A percentile compares a stretch with the other conserved stretches of the same genome.
These are phyloP conservation scores for Mixornis gularis DNA, from an alignment of 2,113 vertebrate species.

Conservation along the genomic window DNA sequence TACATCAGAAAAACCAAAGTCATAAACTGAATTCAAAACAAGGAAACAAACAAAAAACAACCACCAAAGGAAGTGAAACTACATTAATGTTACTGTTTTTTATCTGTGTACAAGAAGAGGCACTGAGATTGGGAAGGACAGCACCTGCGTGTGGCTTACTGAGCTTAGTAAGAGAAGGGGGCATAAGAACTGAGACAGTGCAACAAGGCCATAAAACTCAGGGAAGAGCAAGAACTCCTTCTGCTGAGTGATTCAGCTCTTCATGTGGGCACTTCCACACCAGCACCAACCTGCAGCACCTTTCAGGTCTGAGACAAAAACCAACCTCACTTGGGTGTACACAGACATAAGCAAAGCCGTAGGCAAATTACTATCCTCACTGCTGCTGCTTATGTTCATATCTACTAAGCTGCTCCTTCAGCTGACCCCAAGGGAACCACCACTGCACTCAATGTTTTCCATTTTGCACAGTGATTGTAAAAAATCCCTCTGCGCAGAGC, in stretches of 20 bases:
- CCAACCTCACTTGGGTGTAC: no score
- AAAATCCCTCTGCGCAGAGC: neutral
- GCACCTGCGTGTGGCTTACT: neutral
- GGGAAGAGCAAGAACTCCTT: neutral
- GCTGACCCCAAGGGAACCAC: neutral
- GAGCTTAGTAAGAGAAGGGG: neutral
- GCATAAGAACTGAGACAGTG: neutral
- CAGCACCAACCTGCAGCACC: neutral
- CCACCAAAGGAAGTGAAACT: slow-evolving; percentile 1
- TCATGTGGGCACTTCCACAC: neutral
- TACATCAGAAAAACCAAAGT: slow-evolving; percentile 22
- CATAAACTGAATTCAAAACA: slow-evolving; percentile 11
- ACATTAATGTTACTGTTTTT: neutral
- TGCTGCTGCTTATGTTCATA: neutral
- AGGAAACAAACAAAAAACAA: neutral
- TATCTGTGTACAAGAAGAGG: neutral
- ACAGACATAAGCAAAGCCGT: neutral
- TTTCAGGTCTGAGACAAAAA: neutral
- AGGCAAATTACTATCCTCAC: neutral
- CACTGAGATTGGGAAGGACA: neutral
- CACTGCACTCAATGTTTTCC: neutral
- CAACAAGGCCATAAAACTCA: neutral
- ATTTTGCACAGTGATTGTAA: neutral
- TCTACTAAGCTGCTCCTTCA: neutral
- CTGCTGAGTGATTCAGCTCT: neutral